Evolutionary conservation across 64 coral and sea anemone genomes (phyloP), one percentile per base, ranked within the genome.

Genomic region (Anthopleura sola): DNA sequence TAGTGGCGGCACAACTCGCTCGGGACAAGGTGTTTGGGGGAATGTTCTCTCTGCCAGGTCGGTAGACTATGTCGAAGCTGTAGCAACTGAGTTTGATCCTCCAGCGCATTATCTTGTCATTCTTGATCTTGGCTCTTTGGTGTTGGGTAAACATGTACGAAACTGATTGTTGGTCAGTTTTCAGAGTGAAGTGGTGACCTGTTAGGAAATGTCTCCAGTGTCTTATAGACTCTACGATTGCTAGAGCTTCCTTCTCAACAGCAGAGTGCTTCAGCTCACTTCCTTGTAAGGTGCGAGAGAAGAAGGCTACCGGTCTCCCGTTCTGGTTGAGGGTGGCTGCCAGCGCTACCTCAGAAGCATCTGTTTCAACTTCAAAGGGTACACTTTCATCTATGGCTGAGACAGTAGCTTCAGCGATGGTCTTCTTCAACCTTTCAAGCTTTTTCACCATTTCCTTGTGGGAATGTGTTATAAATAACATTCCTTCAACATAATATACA

Each of bases 171-270:
- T 86, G 89, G 39, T 86, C 89, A 37, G 84, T 91, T 38, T 80
- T 80, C 12, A 91, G 78, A 15, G 47, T 86, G 85, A 91, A 92
- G 49, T 87, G 90, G 10, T 34, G 44, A 26, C 85, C 85, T 24
- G 85, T 92, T 4, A 92, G 48, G 47, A 92, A 87, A 55, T 87
- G 90, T 58, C 78, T 92, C 78, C 90, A 87, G 49, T 92, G 90
- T 81, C 85, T 86, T 11, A 92, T 60, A 33, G 78, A 32, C 24
- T 87, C 85, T 9, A 82, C 55, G n/a, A 82, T 91, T 16, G 75
- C 83, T 31, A 81, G 84, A 2, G 84, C 56, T 81, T 86, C 83
- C 38, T 90, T 90, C 57, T 91, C 74, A 36, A 86, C 78, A 39
- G 90, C 71, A 24, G 75, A n/a, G 62, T 92, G 84, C 47, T 86